Percentiles rank a stretch among this genome's conserved stretches.
These are phyloP conservation scores for Gopherus evgoodei DNA, from an alignment of 2,113 vertebrate species.

Conservation along the genomic window DNA sequence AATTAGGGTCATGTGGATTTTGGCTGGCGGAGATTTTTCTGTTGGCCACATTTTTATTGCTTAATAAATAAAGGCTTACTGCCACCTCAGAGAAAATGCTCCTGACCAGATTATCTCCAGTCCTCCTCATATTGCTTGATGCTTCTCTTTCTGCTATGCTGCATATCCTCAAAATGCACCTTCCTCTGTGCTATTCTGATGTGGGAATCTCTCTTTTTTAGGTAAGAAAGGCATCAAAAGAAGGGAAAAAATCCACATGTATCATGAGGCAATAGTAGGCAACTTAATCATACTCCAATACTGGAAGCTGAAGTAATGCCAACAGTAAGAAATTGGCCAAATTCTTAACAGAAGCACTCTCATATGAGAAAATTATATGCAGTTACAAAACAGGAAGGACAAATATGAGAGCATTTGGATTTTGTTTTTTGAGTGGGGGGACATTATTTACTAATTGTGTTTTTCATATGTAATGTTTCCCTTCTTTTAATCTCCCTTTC, in stretches of 20 bases:
- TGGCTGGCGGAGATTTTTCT: background rate
- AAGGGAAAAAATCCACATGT: background rate
- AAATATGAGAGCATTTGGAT: background rate
- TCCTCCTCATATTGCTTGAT: background rate
- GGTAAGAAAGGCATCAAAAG: background rate
- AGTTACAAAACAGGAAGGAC: background rate
- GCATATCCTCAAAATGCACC: background rate
- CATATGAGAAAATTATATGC: background rate
- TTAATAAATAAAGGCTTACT: background rate
- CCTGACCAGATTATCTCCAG: background rate
- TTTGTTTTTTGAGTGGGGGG: background rate
- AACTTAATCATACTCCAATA: background rate
- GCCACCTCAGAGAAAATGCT: background rate
- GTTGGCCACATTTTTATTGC: background rate
- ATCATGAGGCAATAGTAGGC: accelerated
- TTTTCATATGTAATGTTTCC: background rate
- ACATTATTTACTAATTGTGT: background rate
- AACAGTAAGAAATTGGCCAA: background rate
- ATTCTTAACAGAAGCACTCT: background rate
- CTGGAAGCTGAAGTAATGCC: background rate
- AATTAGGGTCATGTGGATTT: conserved; percentile 7
- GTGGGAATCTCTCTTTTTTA: background rate
- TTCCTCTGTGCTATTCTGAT: background rate
- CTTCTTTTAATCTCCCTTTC: background rate
- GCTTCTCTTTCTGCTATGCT: background rate